phyloP scores from a whole-genome alignment of 2,888 invertebrate genomes.

The Corbicula japonica region DNA sequence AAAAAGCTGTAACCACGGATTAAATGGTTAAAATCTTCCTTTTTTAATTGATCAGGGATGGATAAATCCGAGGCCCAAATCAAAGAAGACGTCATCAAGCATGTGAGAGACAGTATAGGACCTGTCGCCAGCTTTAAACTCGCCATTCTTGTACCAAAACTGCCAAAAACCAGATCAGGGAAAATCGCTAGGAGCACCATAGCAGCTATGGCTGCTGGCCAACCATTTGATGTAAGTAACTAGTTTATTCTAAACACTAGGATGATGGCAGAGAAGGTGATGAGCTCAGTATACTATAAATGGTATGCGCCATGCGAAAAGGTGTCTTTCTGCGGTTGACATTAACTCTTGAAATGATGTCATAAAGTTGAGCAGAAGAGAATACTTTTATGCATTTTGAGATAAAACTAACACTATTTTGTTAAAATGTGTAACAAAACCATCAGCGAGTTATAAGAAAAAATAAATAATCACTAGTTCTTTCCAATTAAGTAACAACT shows the following conservation, averaged over 20 bases:
- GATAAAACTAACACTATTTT: neutral
- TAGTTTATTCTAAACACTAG: neutral
- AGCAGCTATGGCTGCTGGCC: constrained; percentile 93
- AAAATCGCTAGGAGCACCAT: constrained; percentile 94
- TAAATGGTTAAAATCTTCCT: neutral
- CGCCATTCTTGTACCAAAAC: constrained; percentile 92
- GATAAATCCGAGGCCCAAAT: constrained; percentile 87
- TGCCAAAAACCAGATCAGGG: constrained; percentile 96
- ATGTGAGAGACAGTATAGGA: constrained; percentile 91
- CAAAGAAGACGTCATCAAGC: constrained; percentile 88
- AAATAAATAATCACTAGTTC: no score
- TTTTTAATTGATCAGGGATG: constrained; percentile 42
- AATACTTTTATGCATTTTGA: neutral
- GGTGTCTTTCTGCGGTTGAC: neutral
- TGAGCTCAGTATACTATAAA: no score
- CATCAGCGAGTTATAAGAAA: no score
- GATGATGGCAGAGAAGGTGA: neutral
- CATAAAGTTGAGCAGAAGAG: neutral
- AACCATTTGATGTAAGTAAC: constrained; percentile 90
- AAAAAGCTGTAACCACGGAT: neutral
- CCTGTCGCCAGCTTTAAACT: constrained; percentile 96
- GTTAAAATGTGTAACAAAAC: no score
- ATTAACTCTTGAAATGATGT: neutral
- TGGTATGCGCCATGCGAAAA: neutral
- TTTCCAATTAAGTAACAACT: no score